Evolutionary conservation across 2,888 invertebrate genomes (phyloP).

Genomic region (Conomelus anceps): DNA sequence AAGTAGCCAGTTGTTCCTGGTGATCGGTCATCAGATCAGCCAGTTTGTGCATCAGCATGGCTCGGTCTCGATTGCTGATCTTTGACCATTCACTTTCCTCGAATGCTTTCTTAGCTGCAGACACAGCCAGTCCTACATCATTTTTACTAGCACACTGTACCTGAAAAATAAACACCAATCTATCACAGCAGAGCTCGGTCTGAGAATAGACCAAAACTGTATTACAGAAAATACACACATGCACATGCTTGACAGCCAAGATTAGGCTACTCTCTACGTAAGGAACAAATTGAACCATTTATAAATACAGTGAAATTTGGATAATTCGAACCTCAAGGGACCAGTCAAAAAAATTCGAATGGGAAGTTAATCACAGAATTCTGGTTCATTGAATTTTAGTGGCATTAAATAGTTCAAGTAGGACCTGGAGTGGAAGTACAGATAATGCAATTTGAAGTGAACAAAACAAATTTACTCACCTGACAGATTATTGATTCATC

Average conservation of each 20-base stretch:
- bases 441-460: not conserved
- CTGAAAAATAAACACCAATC: constrained; percentile 38
- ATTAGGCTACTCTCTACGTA: no score
- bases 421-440: not conserved
- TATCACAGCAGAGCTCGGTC: no score
- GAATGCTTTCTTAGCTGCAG: constrained; percentile 81
- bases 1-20: constrained; percentile 89
- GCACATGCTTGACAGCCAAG: no score
- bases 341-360: no score
- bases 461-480: constrained; percentile 41
- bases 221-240: no score
- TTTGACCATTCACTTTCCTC: constrained; percentile 88
- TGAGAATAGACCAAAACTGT: no score
- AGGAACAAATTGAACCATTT: no score
- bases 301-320: no score
- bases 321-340: no score
- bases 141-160: constrained; percentile 60
- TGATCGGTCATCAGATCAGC: constrained; percentile 93
- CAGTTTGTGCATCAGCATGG: constrained; percentile 72
- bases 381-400: no score
- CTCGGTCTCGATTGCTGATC: constrained; percentile 87
- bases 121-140: constrained; percentile 84
- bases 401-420: not conserved
- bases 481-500: constrained; percentile 74
- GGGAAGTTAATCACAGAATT: no score